Conservation (phyloP, 2,888 invertebrate genomes). For the Trichogramma evanescens region DNA sequence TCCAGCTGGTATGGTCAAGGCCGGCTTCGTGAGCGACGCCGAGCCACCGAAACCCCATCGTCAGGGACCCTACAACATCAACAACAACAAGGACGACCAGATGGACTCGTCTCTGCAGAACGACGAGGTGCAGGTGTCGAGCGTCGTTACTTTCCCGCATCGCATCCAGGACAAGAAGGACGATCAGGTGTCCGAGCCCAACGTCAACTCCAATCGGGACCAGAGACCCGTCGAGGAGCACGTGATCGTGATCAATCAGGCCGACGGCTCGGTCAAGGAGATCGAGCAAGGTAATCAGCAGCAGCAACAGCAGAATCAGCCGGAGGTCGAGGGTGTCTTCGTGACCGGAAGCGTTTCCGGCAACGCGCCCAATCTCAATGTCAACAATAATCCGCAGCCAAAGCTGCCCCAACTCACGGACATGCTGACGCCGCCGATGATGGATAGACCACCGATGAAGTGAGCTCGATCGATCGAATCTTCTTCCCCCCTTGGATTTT, state of each 20-base stretch:
- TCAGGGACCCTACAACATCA: constrained; percentile 7
- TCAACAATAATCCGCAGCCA: constrained; percentile 15
- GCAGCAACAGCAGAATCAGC: constrained; percentile 3
- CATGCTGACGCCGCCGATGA: constrained; percentile 38
- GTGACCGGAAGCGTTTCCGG: not conserved
- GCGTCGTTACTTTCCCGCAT: constrained; percentile 11
- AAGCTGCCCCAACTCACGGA: constrained; percentile 37
- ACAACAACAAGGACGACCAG: constrained; percentile 1
- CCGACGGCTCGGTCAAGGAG: constrained; percentile 36
- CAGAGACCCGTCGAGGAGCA: constrained; percentile 33
- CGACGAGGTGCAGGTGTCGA: not conserved
- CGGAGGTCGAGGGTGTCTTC: not conserved
- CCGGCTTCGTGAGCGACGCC: not conserved
- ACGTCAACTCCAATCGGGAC: not conserved
- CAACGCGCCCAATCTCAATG: not conserved
- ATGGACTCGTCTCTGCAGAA: not conserved
- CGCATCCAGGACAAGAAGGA: constrained; percentile 4
- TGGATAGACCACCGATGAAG: constrained; percentile 20
- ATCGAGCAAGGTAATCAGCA: constrained; percentile 24
- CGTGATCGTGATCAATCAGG: constrained; percentile 37
- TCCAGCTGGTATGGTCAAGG: not conserved
- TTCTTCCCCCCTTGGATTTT: not conserved
- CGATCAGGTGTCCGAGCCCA: not conserved
- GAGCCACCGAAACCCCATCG: not conserved
- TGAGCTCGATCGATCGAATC: not conserved